These are phyloP conservation scores for Drosophila prosaltans DNA, from an alignment of 1,140 invertebrate species.

Conservation along the genomic window DNA sequence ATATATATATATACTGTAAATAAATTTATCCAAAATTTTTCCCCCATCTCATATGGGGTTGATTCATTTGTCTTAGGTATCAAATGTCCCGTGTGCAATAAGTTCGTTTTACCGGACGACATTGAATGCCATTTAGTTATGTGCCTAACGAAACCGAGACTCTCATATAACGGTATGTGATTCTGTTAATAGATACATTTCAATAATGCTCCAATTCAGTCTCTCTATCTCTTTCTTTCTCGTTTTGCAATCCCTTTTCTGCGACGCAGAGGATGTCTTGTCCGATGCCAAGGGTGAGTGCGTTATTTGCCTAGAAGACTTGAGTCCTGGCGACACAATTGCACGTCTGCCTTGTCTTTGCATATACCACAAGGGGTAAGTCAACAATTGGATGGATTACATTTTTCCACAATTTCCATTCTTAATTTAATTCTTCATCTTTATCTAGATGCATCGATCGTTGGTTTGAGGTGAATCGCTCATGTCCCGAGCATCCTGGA, in stretches of 20 bases:
- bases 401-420: neutral
- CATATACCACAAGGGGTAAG: conserved; percentile 99
- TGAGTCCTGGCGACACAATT: conserved; percentile 96
- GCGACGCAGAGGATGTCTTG: conserved; percentile 94
- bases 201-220: neutral
- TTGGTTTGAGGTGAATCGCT: conserved; percentile 99
- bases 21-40: neutral
- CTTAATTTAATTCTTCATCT: neutral
- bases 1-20: neutral
- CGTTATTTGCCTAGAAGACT: conserved; percentile 99
- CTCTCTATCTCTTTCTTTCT: neutral
- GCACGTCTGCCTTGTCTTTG: conserved; percentile 99
- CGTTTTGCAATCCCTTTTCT: neutral
- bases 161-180: conserved; percentile 97
- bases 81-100: conserved; percentile 99
- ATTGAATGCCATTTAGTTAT: conserved; percentile 99
- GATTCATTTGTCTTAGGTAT: conserved; percentile 87
- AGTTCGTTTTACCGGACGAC: conserved; percentile 98
- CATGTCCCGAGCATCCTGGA: conserved; percentile 97
- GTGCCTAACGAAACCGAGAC: conserved; percentile 98
- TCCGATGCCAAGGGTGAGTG: conserved; percentile 98
- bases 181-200: too few species aligned
- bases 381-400: neutral
- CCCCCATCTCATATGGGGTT: too few species aligned
- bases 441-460: conserved; percentile 95